Conservation (phyloP, 2,888 invertebrate genomes). For the Agrotis clavis region DNA sequence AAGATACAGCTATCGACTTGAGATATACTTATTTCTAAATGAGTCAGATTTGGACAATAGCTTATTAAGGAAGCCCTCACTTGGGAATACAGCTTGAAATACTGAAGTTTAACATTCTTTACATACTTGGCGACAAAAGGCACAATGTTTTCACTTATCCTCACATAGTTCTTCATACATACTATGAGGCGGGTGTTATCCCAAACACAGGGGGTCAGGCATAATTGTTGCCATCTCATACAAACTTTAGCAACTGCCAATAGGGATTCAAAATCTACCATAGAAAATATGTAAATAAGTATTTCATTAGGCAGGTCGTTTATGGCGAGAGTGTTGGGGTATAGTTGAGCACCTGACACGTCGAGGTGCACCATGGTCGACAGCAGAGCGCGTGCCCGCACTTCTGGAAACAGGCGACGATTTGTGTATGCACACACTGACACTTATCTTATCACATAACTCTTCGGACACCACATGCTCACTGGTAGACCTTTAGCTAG, state of each 20-base stretch:
- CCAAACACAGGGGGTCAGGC: slow-evolving; percentile 89
- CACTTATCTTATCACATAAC: slow-evolving; percentile 35
- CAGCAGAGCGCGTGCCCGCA: slow-evolving; percentile 70
- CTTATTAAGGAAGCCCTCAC: slow-evolving; percentile 87
- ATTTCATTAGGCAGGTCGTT: slow-evolving; percentile 90
- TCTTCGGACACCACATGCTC: slow-evolving; percentile 44
- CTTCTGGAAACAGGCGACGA: slow-evolving; percentile 77
- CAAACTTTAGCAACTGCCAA: slow-evolving; percentile 88
- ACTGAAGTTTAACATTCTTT: slow-evolving; percentile 90
- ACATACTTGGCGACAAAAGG: slow-evolving; percentile 90
- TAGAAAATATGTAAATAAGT: slow-evolving; percentile 89
- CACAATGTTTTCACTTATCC: slow-evolving; percentile 88
- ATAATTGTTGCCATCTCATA: slow-evolving; percentile 88
- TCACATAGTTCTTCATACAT: slow-evolving; percentile 90
- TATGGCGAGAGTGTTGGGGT: slow-evolving; percentile 80
- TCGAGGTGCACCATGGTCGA: slow-evolving; percentile 88
- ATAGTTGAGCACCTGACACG: slow-evolving; percentile 82
- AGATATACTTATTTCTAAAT: slow-evolving; percentile 90
- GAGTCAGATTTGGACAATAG: slow-evolving; percentile 89
- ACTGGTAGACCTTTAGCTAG: slow-evolving; percentile 24
- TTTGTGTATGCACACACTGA: slow-evolving; percentile 44
- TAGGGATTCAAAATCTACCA: slow-evolving; percentile 89
- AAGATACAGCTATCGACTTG: slow-evolving; percentile 90
- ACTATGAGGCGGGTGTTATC: slow-evolving; percentile 89
- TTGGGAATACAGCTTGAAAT: slow-evolving; percentile 90